Percentiles rank a stretch among this genome's conserved stretches.
Evolutionary conservation across 2,797 vertebrate species (phyloP).

Genomic region (Agapornis canus): DNA sequence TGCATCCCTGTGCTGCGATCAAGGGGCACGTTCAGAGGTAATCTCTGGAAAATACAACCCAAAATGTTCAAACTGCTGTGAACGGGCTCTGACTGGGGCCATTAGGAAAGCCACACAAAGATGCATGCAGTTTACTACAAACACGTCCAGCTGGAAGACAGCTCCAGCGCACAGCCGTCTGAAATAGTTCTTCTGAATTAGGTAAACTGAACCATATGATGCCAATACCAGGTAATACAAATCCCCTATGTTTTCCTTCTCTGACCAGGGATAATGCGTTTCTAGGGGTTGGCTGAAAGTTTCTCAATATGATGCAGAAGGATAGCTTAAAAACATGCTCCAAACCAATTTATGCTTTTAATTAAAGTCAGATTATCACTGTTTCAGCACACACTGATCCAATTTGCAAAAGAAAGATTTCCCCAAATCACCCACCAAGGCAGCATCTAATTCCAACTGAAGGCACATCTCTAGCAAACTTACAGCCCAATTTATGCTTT

Average conservation of each 20-base stretch:
- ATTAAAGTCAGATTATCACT: conserved; percentile 59
- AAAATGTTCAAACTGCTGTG: not conserved
- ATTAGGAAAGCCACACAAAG: conserved; percentile 8
- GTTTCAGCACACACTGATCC: conserved; percentile 53
- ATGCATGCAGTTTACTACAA: not conserved
- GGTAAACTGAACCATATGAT: not conserved
- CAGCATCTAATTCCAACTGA: conserved; percentile 40
- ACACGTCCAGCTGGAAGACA: conserved; percentile 9
- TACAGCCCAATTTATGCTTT: conserved; percentile 46
- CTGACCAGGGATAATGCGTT: not conserved
- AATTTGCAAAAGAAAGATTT: conserved; percentile 59
- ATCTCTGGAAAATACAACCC: conserved; percentile 29
- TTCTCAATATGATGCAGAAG: conserved; percentile 19
- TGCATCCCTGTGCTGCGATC: not conserved
- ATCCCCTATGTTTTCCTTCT: not conserved
- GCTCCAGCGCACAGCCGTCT: not conserved
- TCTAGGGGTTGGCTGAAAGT: not conserved
- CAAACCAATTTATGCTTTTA: conserved; percentile 57
- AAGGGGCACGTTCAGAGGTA: not conserved
- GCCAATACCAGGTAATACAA: not conserved
- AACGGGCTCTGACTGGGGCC: conserved; percentile 3
- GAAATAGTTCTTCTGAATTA: not conserved
- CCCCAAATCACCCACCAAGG: conserved; percentile 50
- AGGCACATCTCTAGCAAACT: conserved; percentile 14
- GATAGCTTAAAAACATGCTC: conserved; percentile 27